phyloP scores from a whole-genome alignment of 1,140 invertebrate genomes.

The Diachasmimorpha longicaudata region DNA sequence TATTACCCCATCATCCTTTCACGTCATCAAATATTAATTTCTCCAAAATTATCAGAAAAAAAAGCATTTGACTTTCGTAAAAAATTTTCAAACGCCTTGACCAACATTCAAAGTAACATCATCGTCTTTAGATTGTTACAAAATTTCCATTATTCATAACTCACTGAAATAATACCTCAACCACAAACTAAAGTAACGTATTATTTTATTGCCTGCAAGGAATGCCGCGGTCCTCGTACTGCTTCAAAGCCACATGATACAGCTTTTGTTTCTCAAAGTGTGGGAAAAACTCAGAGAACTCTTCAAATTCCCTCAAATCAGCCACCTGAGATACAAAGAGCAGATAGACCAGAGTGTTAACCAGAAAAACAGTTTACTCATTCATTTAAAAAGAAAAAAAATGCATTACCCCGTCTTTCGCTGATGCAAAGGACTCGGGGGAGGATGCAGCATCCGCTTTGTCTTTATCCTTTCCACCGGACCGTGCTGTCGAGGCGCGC shows the following conservation, averaged over 20 bases:
- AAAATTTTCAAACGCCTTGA: no score
- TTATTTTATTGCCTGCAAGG: slow-evolving; percentile 68
- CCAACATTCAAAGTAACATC: no score
- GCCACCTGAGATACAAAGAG: slow-evolving; percentile 72
- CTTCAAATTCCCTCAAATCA: slow-evolving; percentile 87
- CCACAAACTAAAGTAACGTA: neutral
- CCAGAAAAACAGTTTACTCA: slow-evolving; percentile 11
- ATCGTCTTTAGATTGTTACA: no score
- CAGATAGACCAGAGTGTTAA: neutral
- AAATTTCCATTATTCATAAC: no score
- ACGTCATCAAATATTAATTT: no score
- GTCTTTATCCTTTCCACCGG: slow-evolving; percentile 50
- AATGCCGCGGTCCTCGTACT: slow-evolving; percentile 78
- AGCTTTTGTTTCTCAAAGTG: slow-evolving; percentile 80
- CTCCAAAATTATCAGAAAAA: no score
- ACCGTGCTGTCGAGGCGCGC: slow-evolving; percentile 48
- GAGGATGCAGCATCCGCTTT: slow-evolving; percentile 69
- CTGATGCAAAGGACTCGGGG: slow-evolving; percentile 92
- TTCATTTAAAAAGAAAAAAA: slow-evolving; percentile 24
- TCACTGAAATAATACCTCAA: no score
- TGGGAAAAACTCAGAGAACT: slow-evolving; percentile 75
- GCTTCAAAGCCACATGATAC: slow-evolving; percentile 80
- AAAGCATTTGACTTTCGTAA: no score
- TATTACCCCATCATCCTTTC: no score
- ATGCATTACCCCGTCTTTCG: slow-evolving; percentile 79